A percentile compares a stretch with the other conserved stretches of the same genome.
phyloP scores from a whole-genome alignment of 2,888 invertebrate genomes.

The Pammene fasciana region DNA sequence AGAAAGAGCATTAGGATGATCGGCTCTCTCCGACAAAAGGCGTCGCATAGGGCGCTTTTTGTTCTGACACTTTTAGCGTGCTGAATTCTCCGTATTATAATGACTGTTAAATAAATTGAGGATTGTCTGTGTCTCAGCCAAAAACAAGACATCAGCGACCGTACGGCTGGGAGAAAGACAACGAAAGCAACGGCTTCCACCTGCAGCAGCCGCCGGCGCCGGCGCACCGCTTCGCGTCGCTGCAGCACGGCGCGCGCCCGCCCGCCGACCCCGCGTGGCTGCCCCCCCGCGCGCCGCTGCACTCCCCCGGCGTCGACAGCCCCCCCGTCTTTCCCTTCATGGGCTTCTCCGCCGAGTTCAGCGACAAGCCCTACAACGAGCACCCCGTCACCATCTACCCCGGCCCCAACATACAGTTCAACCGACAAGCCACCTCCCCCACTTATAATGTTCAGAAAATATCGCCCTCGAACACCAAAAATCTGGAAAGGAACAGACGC shows the following conservation, averaged over 20 bases:
- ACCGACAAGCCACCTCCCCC: constrained; percentile 70
- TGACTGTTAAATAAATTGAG: too few relatives aligned
- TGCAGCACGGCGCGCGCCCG: constrained; percentile 83
- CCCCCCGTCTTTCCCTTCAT: constrained; percentile 78
- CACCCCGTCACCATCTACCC: constrained; percentile 87
- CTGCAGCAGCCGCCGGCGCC: constrained; percentile 84
- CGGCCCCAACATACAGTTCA: constrained; percentile 77
- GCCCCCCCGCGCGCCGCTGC: constrained; percentile 65
- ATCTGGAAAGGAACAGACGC: constrained; percentile 68
- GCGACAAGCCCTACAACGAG: constrained; percentile 83
- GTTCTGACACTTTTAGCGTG: too few relatives aligned
- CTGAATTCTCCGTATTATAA: too few relatives aligned
- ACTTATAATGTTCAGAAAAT: constrained; percentile 70
- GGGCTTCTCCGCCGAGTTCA: constrained; percentile 79
- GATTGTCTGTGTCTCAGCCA: constrained; percentile 78
- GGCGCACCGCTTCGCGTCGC: constrained; percentile 86
- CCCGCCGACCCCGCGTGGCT: constrained; percentile 71
- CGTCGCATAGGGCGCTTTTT: too few relatives aligned
- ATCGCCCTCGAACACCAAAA: constrained; percentile 73
- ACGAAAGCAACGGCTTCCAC: constrained; percentile 67
- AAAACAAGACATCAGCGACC: constrained; percentile 90
- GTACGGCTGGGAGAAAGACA: constrained; percentile 87
- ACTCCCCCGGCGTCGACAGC: constrained; percentile 75
- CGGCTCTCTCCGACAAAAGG: too few relatives aligned
- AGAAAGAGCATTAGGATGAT: too few relatives aligned